Evolutionary conservation across 2,888 invertebrate genomes (phyloP).

Genomic region (Spicauda simplicius): DNA sequence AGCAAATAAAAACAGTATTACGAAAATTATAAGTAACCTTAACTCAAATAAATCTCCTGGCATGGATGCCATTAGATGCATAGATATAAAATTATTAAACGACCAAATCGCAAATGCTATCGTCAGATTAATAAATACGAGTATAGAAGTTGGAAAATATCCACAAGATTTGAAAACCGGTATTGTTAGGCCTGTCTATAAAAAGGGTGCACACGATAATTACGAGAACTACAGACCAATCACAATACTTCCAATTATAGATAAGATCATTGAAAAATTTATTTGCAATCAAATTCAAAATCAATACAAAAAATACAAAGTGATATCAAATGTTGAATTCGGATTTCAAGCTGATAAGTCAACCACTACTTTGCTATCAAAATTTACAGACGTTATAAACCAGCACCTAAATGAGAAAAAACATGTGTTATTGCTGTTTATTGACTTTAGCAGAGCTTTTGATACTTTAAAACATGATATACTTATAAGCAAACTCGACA

Average conservation of each 20-base stretch:
- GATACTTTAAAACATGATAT: constrained; percentile 38
- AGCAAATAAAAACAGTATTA: neutral
- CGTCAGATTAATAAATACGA: constrained; percentile 36
- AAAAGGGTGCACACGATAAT: constrained; percentile 28
- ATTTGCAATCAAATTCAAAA: constrained; percentile 26
- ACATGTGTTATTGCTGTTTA: constrained; percentile 39
- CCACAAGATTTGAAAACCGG: constrained; percentile 37
- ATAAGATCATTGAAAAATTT: constrained; percentile 39
- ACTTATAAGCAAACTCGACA: constrained; percentile 27
- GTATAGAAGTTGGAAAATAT: constrained; percentile 27
- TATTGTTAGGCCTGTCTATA: constrained; percentile 39
- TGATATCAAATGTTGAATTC: neutral
- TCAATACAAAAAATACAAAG: constrained; percentile 24
- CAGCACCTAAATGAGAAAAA: constrained; percentile 34
- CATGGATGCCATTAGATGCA: constrained; percentile 25
- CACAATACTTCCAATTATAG: constrained; percentile 37
- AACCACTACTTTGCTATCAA: constrained; percentile 42
- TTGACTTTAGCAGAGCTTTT: constrained; percentile 42
- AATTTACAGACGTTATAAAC: constrained; percentile 33
- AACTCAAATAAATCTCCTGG: constrained; percentile 23
- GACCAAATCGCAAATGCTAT: constrained; percentile 16
- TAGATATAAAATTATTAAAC: constrained; percentile 32
- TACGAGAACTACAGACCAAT: constrained; percentile 40
- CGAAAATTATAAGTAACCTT: neutral
- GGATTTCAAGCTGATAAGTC: constrained; percentile 5